phyloP scores from a whole-genome alignment of 2,888 invertebrate genomes.

The Zonitis immaculata region DNA sequence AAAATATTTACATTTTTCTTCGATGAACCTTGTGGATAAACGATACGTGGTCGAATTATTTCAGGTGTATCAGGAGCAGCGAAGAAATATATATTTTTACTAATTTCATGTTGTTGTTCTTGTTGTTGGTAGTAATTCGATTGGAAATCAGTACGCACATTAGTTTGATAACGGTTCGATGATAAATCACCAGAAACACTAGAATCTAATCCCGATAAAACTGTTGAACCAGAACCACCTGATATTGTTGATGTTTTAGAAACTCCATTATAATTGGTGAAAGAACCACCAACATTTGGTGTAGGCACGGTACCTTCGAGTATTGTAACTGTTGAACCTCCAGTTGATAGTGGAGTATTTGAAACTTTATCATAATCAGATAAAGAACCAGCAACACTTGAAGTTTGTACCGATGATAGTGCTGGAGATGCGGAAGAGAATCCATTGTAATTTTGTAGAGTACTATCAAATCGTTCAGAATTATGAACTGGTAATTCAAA shows the following conservation, averaged over 20 bases:
- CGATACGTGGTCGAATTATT: conserved; percentile 28
- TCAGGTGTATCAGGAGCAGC: conserved; percentile 41
- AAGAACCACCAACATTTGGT: not conserved
- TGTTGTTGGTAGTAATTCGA: not conserved
- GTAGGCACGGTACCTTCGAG: not conserved
- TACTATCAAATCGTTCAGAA: not conserved
- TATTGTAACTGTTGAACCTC: no score
- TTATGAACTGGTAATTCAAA: conserved; percentile 10
- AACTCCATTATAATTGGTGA: not conserved
- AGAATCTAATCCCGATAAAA: not conserved
- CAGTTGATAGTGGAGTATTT: no score
- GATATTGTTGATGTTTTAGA: not conserved
- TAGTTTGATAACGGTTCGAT: not conserved
- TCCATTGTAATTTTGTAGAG: no score
- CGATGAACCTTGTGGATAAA: conserved; percentile 33
- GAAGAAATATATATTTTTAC: conserved; percentile 42
- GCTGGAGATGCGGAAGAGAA: no score
- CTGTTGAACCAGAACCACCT: not conserved
- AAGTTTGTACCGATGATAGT: no score
- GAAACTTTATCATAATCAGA: no score
- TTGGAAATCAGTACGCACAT: not conserved
- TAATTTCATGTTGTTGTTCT: conserved; percentile 22
- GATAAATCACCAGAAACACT: not conserved
- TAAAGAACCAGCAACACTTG: no score
- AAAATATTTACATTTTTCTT: conserved; percentile 49